phyloP scores from a whole-genome alignment of 1,140 invertebrate species.

The Homarus americanus region DNA sequence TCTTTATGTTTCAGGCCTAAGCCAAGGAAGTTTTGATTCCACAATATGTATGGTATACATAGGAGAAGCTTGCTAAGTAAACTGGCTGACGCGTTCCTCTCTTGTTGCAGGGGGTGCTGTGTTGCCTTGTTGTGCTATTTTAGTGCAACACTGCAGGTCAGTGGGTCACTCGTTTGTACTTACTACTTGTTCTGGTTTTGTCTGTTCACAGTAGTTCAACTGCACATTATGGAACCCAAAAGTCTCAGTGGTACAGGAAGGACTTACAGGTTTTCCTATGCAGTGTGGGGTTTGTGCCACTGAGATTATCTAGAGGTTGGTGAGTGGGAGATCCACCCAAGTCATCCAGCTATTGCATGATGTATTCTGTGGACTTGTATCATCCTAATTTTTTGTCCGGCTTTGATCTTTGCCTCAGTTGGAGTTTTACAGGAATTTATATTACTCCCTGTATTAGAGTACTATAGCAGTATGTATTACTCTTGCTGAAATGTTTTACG shows the following conservation, averaged over 20 bases:
- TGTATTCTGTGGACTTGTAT: background rate
- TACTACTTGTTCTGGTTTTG: conserved; percentile 72
- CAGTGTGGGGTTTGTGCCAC: conserved; percentile 32
- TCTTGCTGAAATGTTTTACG: background rate
- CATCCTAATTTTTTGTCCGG: background rate
- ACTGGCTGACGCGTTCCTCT: conserved; percentile 70
- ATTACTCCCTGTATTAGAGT: background rate
- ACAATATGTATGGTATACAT: conserved; percentile 64
- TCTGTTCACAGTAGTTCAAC: conserved; percentile 72
- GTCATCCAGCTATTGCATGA: conserved; percentile 2
- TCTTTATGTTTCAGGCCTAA: conserved; percentile 67
- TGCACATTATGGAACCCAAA: conserved; percentile 66
- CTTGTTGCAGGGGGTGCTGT: conserved; percentile 72
- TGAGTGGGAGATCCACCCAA: conserved; percentile 27
- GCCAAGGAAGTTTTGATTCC: conserved; percentile 62
- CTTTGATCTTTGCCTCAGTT: background rate
- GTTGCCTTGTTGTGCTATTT: conserved; percentile 73
- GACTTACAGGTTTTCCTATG: conserved; percentile 27
- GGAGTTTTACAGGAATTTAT: background rate
- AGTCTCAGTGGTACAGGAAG: conserved; percentile 53
- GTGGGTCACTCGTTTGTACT: conserved; percentile 73
- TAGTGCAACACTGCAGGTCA: conserved; percentile 73
- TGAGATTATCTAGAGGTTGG: conserved; percentile 35
- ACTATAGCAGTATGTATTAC: background rate
- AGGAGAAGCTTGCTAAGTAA: conserved; percentile 68